Base-by-base conservation (phyloP, 2,113 vertebrate species). In the Zingel zingel region DNA sequence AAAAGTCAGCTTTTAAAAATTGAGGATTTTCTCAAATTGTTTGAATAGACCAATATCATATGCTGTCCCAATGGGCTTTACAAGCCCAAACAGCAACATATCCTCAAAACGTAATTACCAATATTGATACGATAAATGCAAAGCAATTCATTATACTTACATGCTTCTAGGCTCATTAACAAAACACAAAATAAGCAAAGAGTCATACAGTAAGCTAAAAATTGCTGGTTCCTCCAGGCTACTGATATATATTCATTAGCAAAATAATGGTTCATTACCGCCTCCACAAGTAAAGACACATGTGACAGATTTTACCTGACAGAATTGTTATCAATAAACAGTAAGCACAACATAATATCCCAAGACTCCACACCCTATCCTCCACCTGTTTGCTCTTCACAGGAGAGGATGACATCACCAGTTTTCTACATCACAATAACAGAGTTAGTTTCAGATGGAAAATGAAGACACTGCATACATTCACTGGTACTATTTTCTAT, bases 371-470 rank as follows among this genome's bases (percentile, higher is more conserved):
- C 57, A 54, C 63, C 63, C 18, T 27, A 5, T 51, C 5, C 39
- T 71, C 65, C 85, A 83, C 74, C 70, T 86, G 81, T 87, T 76
- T 79, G 69, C 64, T 69, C 73, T 78, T 88, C 48, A 74, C 48
- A 16, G 51, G 61, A 70, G 48, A 30, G 48, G 62, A 85, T 76
- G 79, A 83, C 75, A 70, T 86, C 81, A 88, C 12, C 53, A 12
- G 30, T 65, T 77, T 48, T 30, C 45, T 6, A 58, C 16, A 66
- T 54, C 47, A 68, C 48, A 67, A 77, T 57, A 72, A 18, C 51
- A 62, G 53, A 36, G 43, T 39, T 71, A 1, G 10, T 81, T 81
- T 83, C 48, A 74, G 74, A 27, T 30, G 62, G 47, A 51, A 23
- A 33, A 81, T 18, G 33, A 47, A 70, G 39, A 39, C 65, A 25